These are phyloP conservation scores for Ooceraea biroi DNA, from an alignment of 1,140 invertebrate genomes.

Conservation along the genomic window DNA sequence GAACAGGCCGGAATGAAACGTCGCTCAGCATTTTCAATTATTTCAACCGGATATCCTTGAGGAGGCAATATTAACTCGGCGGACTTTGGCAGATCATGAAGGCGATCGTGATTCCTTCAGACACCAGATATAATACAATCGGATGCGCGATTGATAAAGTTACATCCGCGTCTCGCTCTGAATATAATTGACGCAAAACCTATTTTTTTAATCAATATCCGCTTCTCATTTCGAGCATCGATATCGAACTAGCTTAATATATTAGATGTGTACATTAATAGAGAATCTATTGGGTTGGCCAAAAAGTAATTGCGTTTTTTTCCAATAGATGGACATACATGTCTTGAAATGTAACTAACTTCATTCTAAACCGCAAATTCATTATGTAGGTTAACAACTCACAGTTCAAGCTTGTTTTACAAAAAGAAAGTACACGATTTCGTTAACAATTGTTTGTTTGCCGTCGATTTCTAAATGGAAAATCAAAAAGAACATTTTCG, in stretches of 20 bases:
- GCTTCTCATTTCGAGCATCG: neutral
- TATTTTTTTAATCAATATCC: conserved; percentile 40
- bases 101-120: conserved; percentile 76
- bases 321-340: no score
- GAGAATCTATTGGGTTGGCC: no score
- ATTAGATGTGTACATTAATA: neutral
- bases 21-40: conserved; percentile 1
- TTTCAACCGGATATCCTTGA: conserved; percentile 41
- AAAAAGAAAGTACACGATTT: no score
- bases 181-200: neutral
- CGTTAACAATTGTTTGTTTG: no score
- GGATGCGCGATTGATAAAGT: conserved; percentile 30
- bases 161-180: conserved; percentile 12
- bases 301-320: no score
- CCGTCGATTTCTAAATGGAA: no score
- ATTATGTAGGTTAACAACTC: no score
- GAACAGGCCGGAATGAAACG: neutral
- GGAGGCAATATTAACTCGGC: neutral
- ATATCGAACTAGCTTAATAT: neutral
- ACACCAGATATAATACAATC: conserved; percentile 64
- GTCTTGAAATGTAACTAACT: no score
- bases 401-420: no score
- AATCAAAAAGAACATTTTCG: no score
- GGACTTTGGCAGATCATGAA: neutral
- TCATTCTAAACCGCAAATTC: no score